Base-by-base conservation (phyloP, 1,140 invertebrate genomes). In the Cotesia typhae region DNA sequence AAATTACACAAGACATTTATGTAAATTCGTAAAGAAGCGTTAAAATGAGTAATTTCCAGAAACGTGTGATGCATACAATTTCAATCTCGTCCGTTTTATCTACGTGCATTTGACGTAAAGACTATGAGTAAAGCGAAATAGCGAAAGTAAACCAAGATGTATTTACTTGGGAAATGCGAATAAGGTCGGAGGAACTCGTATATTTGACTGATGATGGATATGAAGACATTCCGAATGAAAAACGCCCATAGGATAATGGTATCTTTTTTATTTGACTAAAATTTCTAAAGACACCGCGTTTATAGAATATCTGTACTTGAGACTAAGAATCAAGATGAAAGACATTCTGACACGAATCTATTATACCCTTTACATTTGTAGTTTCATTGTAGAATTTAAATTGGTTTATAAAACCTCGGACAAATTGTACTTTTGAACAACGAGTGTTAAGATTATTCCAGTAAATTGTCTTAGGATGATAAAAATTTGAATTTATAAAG, bases 311-410 rank as follows among this genome's bases (percentile, higher is more conserved):
- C 14, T 53, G 60, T 28, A 47, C 55, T 14, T 20, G 12, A 28
- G 28, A 3, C 28, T 28, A 28, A 38, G 53, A 20, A 35, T 20
- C 35, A 37, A 14, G 17, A 47, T 9, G 10, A 51, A 47, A 57
- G 64, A 51, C 59, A 51, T 70, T 37, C 51, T 47, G 12, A 28
- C 60, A 63, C 3, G 20, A 53, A 57, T 69, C 55, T 69, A 17
- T 57, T 60, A 59, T 38, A 17, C 20, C 53, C 2, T 52, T 52
- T 57, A 69, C 7, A 7, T 37, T 6, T 3, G 53, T 59, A 55
- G 6, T 17, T 65, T 73, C 77, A 76, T 76, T 53, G 65, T 73
- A 73, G 75, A 81, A 79, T 80, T 73, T 72, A 77, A 80, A 78
- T 80, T 78, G 76, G 74, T 76, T 73, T 70, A 74, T 79, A 80